Percentiles rank a stretch among this genome's conserved stretches.
Conservation (phyloP, 2,888 invertebrate genomes). For the Dermolepida albohirtum region DNA sequence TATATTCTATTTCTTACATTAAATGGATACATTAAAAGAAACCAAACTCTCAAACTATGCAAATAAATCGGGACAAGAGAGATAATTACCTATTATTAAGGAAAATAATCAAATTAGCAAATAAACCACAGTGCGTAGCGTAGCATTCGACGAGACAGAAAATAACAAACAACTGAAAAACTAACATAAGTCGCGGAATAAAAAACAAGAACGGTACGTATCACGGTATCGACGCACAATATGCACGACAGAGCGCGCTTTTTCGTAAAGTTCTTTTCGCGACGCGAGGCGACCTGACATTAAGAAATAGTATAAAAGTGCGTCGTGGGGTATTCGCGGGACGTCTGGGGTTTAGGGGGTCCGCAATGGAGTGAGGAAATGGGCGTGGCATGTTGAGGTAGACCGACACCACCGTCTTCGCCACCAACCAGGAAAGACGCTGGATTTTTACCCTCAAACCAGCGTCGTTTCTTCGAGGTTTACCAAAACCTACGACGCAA, state of each 20-base stretch:
- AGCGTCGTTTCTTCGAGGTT: conserved; percentile 68
- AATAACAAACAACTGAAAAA: conserved; percentile 9
- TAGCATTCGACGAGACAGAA: background rate
- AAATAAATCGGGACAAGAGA: background rate
- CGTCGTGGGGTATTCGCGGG: conserved; percentile 54
- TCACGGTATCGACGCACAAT: conserved; percentile 6
- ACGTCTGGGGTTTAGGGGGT: conserved; percentile 52
- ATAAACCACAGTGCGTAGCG: conserved; percentile 18
- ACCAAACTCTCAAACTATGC: background rate
- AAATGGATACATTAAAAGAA: too few species aligned
- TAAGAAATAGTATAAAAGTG: conserved; percentile 65
- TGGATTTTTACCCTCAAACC: conserved; percentile 68
- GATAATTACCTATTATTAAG: conserved; percentile 33
- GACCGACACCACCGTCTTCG: conserved; percentile 66
- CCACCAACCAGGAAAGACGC: conserved; percentile 68
- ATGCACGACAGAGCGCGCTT: conserved; percentile 23
- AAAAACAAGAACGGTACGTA: conserved; percentile 29
- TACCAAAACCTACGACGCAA: conserved; percentile 63
- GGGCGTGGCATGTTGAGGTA: conserved; percentile 68
- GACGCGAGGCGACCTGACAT: conserved; percentile 64
- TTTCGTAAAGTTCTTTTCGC: conserved; percentile 61
- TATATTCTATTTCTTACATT: too few species aligned
- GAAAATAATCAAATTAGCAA: conserved; percentile 16
- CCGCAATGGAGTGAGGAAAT: conserved; percentile 58
- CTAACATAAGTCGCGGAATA: conserved; percentile 21